Conservation (phyloP, 2,113 vertebrate genomes). For the Limnothrissa miodon region DNA sequence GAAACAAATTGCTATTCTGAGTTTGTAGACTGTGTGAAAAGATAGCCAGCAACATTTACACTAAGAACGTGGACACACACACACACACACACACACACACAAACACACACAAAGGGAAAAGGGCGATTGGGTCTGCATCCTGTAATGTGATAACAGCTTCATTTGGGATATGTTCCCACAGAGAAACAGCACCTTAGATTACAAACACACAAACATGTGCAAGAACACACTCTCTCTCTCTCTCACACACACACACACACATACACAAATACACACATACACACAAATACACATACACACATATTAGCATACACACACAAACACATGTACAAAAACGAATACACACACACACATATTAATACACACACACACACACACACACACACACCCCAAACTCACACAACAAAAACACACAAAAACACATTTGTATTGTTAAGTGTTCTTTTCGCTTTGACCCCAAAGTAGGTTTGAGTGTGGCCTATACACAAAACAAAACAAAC, state of each 20-base stretch:
- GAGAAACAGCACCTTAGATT: not conserved
- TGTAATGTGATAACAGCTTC: not conserved
- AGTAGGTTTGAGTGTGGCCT: not conserved
- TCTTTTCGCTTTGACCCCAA: not conserved
- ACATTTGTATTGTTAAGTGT: not conserved
- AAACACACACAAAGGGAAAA: not conserved
- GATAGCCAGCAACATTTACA: not conserved
- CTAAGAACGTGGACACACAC: not conserved
- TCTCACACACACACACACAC: not conserved
- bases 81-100: not conserved
- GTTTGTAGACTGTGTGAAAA: not conserved
- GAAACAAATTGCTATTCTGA: not conserved
- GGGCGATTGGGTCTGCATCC: not conserved
- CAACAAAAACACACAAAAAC: not conserved
- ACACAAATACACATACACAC: too few species aligned
- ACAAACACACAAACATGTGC: not conserved
- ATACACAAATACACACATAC: not conserved
- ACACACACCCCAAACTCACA: not conserved
- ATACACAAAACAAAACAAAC: not conserved
- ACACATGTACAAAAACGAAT: not conserved
- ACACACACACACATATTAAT: too few species aligned
- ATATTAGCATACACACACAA: not conserved
- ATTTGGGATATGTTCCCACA: not conserved
- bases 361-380: not conserved
- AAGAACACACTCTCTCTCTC: not conserved